Percentiles rank a stretch among this genome's conserved stretches.
These are phyloP conservation scores for Metallyticus violacea DNA, from an alignment of 2,888 invertebrate genomes.

Conservation along the genomic window DNA sequence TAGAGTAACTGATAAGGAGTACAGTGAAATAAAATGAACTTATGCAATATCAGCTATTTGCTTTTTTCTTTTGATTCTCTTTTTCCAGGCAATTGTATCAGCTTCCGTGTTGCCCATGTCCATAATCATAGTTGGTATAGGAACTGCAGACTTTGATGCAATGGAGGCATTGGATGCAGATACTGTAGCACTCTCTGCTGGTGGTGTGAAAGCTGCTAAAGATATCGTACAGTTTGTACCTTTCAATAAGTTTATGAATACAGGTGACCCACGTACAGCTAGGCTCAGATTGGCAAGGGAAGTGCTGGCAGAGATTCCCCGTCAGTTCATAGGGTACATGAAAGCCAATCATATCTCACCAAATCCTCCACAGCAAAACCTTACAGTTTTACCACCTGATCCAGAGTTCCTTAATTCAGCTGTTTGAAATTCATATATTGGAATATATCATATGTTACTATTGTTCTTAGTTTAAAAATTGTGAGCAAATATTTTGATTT, in stretches of 20 bases:
- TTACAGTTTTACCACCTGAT: slow-evolving; percentile 40
- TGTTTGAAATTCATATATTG: not conserved
- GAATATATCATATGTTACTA: not conserved
- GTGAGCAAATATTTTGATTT: not conserved
- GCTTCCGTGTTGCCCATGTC: slow-evolving; percentile 56
- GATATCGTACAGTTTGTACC: slow-evolving; percentile 62
- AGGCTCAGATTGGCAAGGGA: slow-evolving; percentile 52
- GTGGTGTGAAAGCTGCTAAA: slow-evolving; percentile 47
- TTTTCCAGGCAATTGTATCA: slow-evolving; percentile 41
- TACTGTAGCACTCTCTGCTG: slow-evolving; percentile 37
- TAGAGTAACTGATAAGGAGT: too few relatives aligned
- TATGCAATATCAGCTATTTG: not conserved
- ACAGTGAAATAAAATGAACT: not conserved
- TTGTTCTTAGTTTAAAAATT: not conserved
- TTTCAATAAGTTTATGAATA: slow-evolving; percentile 44
- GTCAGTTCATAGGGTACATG: slow-evolving; percentile 51
- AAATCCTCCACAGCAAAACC: slow-evolving; percentile 44
- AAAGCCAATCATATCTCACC: slow-evolving; percentile 49
- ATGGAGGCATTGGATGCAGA: slow-evolving; percentile 42
- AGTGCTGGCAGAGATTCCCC: slow-evolving; percentile 57
- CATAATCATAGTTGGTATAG: slow-evolving; percentile 55
- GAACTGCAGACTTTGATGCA: slow-evolving; percentile 40
- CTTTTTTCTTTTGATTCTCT: not conserved
- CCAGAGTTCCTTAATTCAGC: slow-evolving; percentile 43
- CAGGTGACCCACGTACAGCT: slow-evolving; percentile 41